Conservation (phyloP, 2,797 vertebrate genomes). For the Channallabes apus region DNA sequence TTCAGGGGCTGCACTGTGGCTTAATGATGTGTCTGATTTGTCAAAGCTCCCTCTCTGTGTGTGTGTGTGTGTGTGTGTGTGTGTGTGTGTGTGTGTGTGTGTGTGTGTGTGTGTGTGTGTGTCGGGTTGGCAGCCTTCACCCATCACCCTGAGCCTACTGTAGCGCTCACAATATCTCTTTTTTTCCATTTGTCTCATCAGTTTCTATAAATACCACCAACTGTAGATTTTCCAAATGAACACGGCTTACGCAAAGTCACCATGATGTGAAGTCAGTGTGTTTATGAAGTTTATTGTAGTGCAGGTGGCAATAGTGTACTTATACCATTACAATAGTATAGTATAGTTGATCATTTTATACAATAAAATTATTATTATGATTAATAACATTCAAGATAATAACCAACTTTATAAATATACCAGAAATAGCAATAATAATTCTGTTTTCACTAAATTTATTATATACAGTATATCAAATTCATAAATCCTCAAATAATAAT, state of each 20-base stretch:
- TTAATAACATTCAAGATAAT: neutral
- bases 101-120: neutral
- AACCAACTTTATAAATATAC: neutral
- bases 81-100: conserved; percentile 32
- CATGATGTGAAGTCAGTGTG: neutral
- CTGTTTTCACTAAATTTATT: neutral
- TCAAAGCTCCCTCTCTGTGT: conserved; percentile 28
- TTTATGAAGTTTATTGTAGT: neutral
- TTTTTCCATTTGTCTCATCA: neutral
- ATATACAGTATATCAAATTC: neutral
- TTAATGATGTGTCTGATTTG: conserved; percentile 46
- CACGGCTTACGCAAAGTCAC: neutral
- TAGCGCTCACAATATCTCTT: neutral
- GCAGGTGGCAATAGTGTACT: neutral
- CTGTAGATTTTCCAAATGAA: neutral
- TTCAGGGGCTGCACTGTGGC: conserved; percentile 27
- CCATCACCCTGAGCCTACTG: conserved; percentile 33
- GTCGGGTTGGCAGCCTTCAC: conserved; percentile 20
- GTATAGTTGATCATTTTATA: too few relatives aligned
- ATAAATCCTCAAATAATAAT: neutral
- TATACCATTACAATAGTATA: neutral
- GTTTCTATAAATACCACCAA: neutral
- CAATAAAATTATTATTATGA: neutral
- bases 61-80: conserved; percentile 26
- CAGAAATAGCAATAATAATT: neutral